Base-by-base conservation (phyloP, 1,140 invertebrate species). In the Drosophila novamexicana region DNA sequence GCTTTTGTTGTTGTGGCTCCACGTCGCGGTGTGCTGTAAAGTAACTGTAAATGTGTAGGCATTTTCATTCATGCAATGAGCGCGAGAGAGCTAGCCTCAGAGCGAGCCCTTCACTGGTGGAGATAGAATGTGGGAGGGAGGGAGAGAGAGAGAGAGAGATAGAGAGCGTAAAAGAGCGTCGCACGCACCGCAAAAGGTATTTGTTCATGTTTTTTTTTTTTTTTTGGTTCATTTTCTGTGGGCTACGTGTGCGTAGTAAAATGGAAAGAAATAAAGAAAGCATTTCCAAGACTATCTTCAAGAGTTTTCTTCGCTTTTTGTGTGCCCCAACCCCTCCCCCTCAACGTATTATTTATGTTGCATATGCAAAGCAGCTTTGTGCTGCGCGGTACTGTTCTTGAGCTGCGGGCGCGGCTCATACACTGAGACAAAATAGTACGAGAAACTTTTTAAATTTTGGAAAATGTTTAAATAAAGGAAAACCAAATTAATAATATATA, bases 41-140 rank as follows among this genome's bases (percentile, higher is more conserved):
- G 64, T 88, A 89, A 89, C 84, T 89, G 84, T 89, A 89, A 89
- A 89, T 81, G 85, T 89, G 84, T 64, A 89, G 81, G 85, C 84
- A 89, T 79, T 89, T 29, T 89, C 84, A 89, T 89, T 89, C 85
- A 89, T 89, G 54, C 44, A 45, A 29, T 29, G 67, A 62, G 66
- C 34, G 72, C 57, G 18, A 63, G 58, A 63, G 56, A 40, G 39
- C 39, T 12, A 40, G 39, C 39, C 39, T 12, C 12, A 12, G 47
- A 18, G 47, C 47, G 8, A 49, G 47, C 47, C 18, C 18, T 29
- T 29, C 47, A 29, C 8, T 2, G 18, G 8, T 8, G 16, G 16
- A 6, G 8, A 14, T 7, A 66, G 37, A 54, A 40, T 18, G 52
- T 37, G 16, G 57, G 45, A 50, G 66, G 37, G 29, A 62, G 72